These are phyloP conservation scores for Plotosus lineatus DNA, from an alignment of 2,113 vertebrate species.

Conservation along the genomic window DNA sequence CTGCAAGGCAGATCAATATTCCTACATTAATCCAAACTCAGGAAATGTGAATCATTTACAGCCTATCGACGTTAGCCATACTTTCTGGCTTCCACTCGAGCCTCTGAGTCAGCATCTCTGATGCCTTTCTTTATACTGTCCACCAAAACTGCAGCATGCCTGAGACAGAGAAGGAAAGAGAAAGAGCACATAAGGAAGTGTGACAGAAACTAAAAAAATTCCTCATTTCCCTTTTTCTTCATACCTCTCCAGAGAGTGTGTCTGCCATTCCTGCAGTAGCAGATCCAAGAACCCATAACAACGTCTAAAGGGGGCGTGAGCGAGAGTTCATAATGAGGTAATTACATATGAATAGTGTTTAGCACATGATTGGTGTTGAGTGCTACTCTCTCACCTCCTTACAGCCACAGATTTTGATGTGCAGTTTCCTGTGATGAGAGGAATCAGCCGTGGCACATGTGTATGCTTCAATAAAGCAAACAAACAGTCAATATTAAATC, in stretches of 20 bases:
- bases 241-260: slow-evolving; percentile 79
- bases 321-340: not conserved
- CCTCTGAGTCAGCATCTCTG: slow-evolving; percentile 93
- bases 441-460: slow-evolving; percentile 93
- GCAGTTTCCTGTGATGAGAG: slow-evolving; percentile 96
- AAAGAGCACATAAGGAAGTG: not conserved
- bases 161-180: slow-evolving; percentile 54
- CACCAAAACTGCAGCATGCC: slow-evolving; percentile 89
- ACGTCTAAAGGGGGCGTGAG: slow-evolving; percentile 62
- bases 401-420: slow-evolving; percentile 95
- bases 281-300: slow-evolving; percentile 78
- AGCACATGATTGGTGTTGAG: not conserved
- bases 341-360: not conserved
- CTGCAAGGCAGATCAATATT: slow-evolving; percentile 63
- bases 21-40: not conserved
- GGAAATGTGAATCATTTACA: slow-evolving; percentile 7
- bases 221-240: not conserved
- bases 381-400: slow-evolving; percentile 77
- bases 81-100: slow-evolving; percentile 96
- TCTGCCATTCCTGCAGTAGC: slow-evolving; percentile 80
- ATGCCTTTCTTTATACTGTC: slow-evolving; percentile 98
- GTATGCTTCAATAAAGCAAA: slow-evolving; percentile 80
- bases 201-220: not conserved
- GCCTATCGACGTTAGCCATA: slow-evolving; percentile 64
- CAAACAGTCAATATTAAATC: not conserved